These are phyloP conservation scores for Apostichopus japonicus DNA, from an alignment of 35 echinoderm and acorn worm species.

Conservation along the genomic window DNA sequence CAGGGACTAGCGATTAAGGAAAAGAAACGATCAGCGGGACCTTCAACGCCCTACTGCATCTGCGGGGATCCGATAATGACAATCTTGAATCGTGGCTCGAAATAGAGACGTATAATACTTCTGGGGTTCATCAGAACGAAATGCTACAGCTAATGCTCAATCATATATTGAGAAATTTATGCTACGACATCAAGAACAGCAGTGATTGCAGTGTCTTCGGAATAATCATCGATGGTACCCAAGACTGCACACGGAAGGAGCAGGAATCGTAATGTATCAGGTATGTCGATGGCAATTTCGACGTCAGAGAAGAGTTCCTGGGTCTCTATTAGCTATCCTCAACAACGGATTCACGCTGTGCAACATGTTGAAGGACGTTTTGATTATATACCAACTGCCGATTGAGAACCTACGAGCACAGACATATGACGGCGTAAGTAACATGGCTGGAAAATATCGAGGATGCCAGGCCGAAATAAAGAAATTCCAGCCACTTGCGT, in stretches of 20 bases:
- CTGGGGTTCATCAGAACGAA: not conserved
- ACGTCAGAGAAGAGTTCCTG: slow-evolving; percentile 57
- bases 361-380: slow-evolving; percentile 19
- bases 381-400: slow-evolving; percentile 40
- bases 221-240: slow-evolving; percentile 60
- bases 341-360: slow-evolving; percentile 16
- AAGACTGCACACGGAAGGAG: slow-evolving; percentile 49
- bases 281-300: slow-evolving; percentile 32
- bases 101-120: not conserved
- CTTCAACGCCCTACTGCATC: slow-evolving; percentile 13
- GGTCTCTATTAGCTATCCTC: slow-evolving; percentile 27
- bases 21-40: not conserved
- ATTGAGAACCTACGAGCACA: slow-evolving; percentile 58
- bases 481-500: slow-evolving; percentile 57
- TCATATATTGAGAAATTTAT: slow-evolving; percentile 53
- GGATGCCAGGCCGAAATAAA: slow-evolving; percentile 74
- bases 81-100: not conserved
- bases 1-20: slow-evolving; percentile 43
- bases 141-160: not conserved
- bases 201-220: not conserved
- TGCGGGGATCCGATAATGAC: not conserved
- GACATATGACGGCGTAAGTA: slow-evolving; percentile 73
- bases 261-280: slow-evolving; percentile 60
- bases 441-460: slow-evolving; percentile 62
- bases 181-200: not conserved